These are phyloP conservation scores for Leucozona laternaria DNA, from an alignment of 2,888 invertebrate species.

Conservation along the genomic window DNA sequence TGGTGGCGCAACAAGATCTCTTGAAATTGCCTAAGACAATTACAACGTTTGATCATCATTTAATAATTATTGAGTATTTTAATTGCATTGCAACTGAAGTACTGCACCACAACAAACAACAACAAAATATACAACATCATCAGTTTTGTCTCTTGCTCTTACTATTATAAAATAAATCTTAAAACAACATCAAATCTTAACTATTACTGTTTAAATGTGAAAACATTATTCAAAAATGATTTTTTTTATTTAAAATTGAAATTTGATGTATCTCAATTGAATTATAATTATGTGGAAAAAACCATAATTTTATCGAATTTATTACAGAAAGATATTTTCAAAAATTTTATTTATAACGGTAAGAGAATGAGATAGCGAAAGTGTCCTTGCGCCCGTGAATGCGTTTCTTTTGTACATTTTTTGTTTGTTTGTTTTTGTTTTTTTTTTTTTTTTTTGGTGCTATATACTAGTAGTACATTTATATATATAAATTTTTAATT, in stretches of 20 bases:
- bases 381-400: constrained; percentile 71
- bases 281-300: neutral
- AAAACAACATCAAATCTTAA: constrained; percentile 17
- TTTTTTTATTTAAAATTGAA: constrained; percentile 45
- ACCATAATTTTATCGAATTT: constrained; percentile 6
- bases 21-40: constrained; percentile 77
- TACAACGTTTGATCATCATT: constrained; percentile 77
- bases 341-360: constrained; percentile 58
- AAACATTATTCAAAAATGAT: constrained; percentile 29
- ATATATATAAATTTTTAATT: neutral
- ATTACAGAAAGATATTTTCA: constrained; percentile 24
- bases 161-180: constrained; percentile 56
- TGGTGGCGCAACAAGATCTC: constrained; percentile 80
- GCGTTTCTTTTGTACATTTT: constrained; percentile 45
- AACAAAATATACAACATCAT: constrained; percentile 67
- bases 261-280: constrained; percentile 34
- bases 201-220: constrained; percentile 12
- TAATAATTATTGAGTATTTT: constrained; percentile 77
- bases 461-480: neutral
- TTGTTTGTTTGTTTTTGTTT: constrained; percentile 12
- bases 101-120: constrained; percentile 54
- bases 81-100: constrained; percentile 74
- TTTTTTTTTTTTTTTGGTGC: neutral
- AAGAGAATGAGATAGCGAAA: constrained; percentile 73
- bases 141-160: constrained; percentile 63